These are phyloP conservation scores for Bubo blakistoni DNA, from an alignment of 2,113 vertebrate species.

Conservation along the genomic window DNA sequence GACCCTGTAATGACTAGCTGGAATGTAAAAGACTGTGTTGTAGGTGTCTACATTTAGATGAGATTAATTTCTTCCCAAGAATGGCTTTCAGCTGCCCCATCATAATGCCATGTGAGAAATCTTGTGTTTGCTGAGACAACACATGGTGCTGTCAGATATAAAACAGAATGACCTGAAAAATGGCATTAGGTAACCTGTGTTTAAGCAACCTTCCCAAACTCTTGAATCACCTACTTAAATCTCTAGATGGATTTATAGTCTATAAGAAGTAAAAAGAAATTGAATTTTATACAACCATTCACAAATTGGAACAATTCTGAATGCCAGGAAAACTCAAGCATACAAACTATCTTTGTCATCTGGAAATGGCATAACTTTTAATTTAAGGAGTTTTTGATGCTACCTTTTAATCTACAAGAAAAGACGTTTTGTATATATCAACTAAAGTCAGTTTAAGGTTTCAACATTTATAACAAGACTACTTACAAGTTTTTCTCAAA, in stretches of 20 bases:
- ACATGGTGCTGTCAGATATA: neutral
- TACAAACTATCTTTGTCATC: neutral
- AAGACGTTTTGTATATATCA: neutral
- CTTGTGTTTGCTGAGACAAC: neutral
- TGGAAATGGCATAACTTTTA: neutral
- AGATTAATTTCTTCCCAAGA: conserved; percentile 3
- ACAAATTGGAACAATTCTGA: neutral
- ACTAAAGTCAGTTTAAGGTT: neutral
- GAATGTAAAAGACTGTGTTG: neutral
- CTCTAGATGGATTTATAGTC: neutral
- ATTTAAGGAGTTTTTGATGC: neutral
- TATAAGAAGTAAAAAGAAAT: neutral
- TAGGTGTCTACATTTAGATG: neutral
- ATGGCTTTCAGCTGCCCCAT: neutral
- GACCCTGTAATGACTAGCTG: neutral
- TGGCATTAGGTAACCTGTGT: neutral
- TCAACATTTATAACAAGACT: neutral
- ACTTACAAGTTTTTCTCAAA: neutral
- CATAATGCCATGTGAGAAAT: neutral
- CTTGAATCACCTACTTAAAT: neutral
- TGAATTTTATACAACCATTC: neutral
- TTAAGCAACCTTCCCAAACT: neutral
- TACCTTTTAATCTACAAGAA: neutral
- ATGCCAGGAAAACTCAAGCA: neutral
- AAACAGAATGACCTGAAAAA: neutral